These are phyloP conservation scores for Norana najaformis DNA, from an alignment of 2,888 invertebrate species.

Conservation along the genomic window DNA sequence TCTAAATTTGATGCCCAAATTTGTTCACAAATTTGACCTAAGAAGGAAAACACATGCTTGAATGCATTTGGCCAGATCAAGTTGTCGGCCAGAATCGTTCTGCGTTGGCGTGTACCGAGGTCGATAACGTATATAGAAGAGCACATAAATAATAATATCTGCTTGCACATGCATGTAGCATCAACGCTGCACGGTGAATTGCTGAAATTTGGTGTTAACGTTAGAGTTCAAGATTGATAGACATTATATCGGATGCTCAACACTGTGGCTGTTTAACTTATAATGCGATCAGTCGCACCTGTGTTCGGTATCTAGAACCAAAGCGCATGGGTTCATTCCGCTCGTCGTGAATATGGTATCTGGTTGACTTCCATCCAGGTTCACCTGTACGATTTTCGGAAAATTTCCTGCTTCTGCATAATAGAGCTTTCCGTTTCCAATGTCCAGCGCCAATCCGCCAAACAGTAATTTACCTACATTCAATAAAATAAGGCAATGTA, in stretches of 20 bases:
- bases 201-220: too few relatives aligned
- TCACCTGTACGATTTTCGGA: conserved; percentile 10
- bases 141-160: too few relatives aligned
- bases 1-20: too few relatives aligned
- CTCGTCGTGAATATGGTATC: background rate
- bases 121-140: background rate
- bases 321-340: background rate
- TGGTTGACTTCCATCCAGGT: background rate
- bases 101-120: background rate
- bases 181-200: too few relatives aligned
- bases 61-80: background rate
- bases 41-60: too few relatives aligned
- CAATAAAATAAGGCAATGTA: background rate
- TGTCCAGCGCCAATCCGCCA: background rate
- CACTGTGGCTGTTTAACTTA: too few relatives aligned
- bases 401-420: background rate
- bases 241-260: too few relatives aligned
- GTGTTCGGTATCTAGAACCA: background rate
- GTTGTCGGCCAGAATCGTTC: background rate
- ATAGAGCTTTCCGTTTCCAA: background rate
- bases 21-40: too few relatives aligned
- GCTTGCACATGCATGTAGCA: too few relatives aligned
- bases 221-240: too few relatives aligned
- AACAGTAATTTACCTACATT: background rate
- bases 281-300: too few relatives aligned